A percentile compares a stretch with the other conserved stretches of the same genome.
Conservation (phyloP, 2,113 vertebrate species). For the Otolemur garnettii region DNA sequence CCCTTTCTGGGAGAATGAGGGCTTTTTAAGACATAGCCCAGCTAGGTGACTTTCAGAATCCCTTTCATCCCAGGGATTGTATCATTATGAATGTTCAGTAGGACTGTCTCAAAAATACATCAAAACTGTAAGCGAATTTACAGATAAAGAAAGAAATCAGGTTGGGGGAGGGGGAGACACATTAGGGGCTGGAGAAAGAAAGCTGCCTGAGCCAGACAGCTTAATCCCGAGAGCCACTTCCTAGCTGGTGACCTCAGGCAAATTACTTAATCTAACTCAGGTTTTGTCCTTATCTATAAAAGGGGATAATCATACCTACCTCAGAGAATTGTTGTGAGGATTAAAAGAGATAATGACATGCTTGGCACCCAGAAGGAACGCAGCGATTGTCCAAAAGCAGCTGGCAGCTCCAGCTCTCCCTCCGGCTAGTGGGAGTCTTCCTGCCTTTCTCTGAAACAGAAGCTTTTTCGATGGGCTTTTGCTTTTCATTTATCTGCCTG, state of each 20-base stretch:
- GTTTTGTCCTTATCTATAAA: conserved; percentile 82
- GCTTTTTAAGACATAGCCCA: not conserved
- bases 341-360: conserved; percentile 80
- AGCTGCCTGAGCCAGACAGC: conserved; percentile 31
- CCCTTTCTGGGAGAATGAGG: not conserved
- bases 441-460: conserved; percentile 57
- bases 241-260: conserved; percentile 81
- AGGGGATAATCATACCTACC: conserved; percentile 80
- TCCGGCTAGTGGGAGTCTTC: conserved; percentile 41
- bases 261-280: conserved; percentile 78
- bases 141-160: not conserved
- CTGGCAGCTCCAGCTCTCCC: conserved; percentile 70
- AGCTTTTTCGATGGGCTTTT: conserved; percentile 59
- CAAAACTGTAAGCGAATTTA: not conserved
- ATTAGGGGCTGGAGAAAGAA: not conserved
- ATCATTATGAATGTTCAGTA: not conserved
- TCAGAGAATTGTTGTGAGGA: conserved; percentile 81
- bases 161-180: not conserved
- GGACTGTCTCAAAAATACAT: not conserved
- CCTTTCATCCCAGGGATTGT: not conserved
- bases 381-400: conserved; percentile 74
- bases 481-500: conserved; percentile 70
- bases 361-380: conserved; percentile 80
- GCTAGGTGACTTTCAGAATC: not conserved
- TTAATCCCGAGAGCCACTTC: conserved; percentile 73